phyloP scores from a whole-genome alignment of 1,140 invertebrate species.

The Drosophila seguyi region DNA sequence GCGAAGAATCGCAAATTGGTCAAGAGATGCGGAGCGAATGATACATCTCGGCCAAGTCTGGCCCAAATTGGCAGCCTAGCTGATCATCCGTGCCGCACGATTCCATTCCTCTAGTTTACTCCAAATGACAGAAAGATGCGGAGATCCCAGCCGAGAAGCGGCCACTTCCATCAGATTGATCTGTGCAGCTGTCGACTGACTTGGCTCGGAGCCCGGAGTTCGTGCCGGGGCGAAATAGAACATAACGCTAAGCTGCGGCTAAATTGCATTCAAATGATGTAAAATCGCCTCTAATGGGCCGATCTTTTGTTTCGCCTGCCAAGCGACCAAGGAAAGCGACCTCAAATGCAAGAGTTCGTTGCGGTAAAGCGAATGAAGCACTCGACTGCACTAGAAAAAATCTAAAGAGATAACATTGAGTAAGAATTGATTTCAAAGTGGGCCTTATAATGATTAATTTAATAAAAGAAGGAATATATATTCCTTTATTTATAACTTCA shows the following conservation, averaged over 20 bases:
- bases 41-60: slow-evolving; percentile 32
- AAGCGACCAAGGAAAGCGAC: slow-evolving; percentile 65
- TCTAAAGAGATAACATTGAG: neutral
- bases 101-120: slow-evolving; percentile 52
- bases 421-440: neutral
- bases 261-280: slow-evolving; percentile 80
- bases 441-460: neutral
- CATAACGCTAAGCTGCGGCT: slow-evolving; percentile 76
- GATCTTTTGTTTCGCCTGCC: slow-evolving; percentile 66
- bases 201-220: slow-evolving; percentile 24
- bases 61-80: slow-evolving; percentile 62
- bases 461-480: neutral
- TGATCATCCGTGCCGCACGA: slow-evolving; percentile 74
- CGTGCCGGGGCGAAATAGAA: slow-evolving; percentile 63
- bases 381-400: slow-evolving; percentile 25
- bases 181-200: slow-evolving; percentile 39
- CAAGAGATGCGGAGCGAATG: slow-evolving; percentile 48
- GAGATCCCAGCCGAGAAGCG: slow-evolving; percentile 21
- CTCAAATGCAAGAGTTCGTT: slow-evolving; percentile 70
- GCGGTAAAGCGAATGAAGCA: slow-evolving; percentile 69
- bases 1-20: slow-evolving; percentile 63
- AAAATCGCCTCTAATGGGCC: slow-evolving; percentile 74
- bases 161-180: slow-evolving; percentile 46
- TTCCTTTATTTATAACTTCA: neutral
- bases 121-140: slow-evolving; percentile 29